phyloP scores from a whole-genome alignment of 2,888 invertebrate genomes.

The Drosophila imparisetae region DNA sequence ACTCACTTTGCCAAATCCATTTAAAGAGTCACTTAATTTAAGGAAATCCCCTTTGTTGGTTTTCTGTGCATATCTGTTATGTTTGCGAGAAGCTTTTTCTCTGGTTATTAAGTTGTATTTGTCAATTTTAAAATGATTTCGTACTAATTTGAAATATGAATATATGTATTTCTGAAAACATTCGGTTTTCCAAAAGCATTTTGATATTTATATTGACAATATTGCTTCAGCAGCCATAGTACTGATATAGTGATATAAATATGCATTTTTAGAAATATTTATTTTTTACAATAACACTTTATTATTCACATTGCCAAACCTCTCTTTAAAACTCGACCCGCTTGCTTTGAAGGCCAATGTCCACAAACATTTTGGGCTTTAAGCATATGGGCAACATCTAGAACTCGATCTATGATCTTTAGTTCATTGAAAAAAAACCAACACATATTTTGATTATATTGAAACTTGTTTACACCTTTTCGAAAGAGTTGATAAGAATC shows the following conservation, averaged over 20 bases:
- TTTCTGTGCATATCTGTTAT: neutral
- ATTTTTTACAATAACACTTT: neutral
- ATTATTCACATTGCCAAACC: neutral
- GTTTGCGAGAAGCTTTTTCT: neutral
- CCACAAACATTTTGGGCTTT: neutral
- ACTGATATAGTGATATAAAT: neutral
- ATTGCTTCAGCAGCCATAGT: neutral
- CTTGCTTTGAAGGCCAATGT: neutral
- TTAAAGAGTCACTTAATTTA: conserved; percentile 3
- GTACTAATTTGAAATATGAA: neutral
- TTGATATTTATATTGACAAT: neutral
- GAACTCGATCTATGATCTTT: neutral
- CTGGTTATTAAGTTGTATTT: neutral
- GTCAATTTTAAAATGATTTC: neutral
- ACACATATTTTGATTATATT: neutral
- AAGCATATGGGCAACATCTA: neutral
- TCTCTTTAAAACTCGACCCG: neutral
- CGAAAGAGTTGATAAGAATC: neutral
- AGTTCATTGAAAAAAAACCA: neutral
- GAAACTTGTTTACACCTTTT: neutral
- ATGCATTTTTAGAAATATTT: neutral
- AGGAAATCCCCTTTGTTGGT: neutral
- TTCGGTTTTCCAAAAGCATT: neutral
- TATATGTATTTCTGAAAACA: neutral
- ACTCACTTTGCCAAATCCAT: conserved; percentile 3